Percentiles rank a stretch among this genome's conserved stretches.
Evolutionary conservation across 2,113 vertebrate species (phyloP).

Genomic region (Oncorhynchus clarkii): DNA sequence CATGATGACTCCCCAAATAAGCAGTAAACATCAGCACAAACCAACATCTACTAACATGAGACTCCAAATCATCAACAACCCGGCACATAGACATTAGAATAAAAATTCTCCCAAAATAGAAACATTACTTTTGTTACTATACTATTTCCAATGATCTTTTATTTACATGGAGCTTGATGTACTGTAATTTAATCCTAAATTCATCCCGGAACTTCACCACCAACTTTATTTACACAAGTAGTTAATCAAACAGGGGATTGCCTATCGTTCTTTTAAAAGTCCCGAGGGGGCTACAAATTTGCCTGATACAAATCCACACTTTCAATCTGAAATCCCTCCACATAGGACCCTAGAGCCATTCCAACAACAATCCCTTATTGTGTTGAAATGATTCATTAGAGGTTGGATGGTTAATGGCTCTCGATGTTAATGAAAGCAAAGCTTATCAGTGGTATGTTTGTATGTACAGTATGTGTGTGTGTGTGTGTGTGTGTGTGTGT

Average conservation of each 20-base stretch:
- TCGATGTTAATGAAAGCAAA: not conserved
- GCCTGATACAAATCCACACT: not conserved
- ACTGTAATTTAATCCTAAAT: not conserved
- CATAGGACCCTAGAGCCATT: slow-evolving; percentile 1
- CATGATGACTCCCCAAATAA: slow-evolving; percentile 2
- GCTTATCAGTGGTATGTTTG: not conserved
- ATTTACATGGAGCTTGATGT: not conserved
- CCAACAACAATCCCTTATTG: not conserved
- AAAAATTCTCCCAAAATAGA: too few species aligned
- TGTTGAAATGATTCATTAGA: not conserved
- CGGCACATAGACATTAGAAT: too few species aligned
- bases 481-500: too few species aligned
- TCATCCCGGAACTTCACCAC: not conserved
- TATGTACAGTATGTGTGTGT: too few species aligned
- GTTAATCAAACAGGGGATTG: not conserved
- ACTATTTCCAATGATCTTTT: too few species aligned
- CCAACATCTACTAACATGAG: not conserved
- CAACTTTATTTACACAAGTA: not conserved
- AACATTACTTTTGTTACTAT: too few species aligned
- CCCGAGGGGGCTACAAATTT: not conserved
- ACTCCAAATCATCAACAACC: not conserved
- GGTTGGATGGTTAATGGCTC: not conserved
- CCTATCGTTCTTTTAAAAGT: not conserved
- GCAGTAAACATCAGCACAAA: not conserved
- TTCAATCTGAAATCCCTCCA: slow-evolving; percentile 6